A percentile compares a stretch with the other conserved stretches of the same genome.
These are phyloP conservation scores for Spodoptera frugiperda DNA, from an alignment of 1,140 invertebrate genomes.

Conservation along the genomic window DNA sequence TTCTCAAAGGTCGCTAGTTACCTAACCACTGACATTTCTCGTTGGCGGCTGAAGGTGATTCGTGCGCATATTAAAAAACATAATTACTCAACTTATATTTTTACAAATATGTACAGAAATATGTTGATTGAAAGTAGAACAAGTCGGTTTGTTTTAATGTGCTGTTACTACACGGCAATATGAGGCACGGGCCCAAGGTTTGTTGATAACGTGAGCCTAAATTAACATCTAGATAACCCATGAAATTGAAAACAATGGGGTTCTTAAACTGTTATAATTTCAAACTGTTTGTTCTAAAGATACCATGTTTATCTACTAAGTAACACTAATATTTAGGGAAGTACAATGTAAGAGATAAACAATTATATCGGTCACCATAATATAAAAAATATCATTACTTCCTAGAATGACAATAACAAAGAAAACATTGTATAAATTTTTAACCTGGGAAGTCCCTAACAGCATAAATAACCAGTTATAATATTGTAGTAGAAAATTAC, in stretches of 20 bases:
- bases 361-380: too few relatives aligned
- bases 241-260: too few relatives aligned
- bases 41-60: constrained; percentile 16
- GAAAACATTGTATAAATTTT: neutral
- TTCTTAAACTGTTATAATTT: too few relatives aligned
- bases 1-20: constrained; percentile 37
- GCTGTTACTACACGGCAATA: neutral
- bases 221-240: too few relatives aligned
- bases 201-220: too few relatives aligned
- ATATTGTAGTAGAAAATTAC: neutral
- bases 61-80: constrained; percentile 21
- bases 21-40: constrained; percentile 20
- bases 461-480: constrained; percentile 6
- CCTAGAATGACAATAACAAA: neutral
- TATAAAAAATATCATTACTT: neutral
- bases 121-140: constrained; percentile 18
- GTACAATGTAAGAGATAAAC: too few relatives aligned
- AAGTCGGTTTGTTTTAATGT: constrained; percentile 17
- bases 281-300: too few relatives aligned
- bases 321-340: too few relatives aligned
- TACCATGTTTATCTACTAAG: too few relatives aligned
- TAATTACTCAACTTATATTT: constrained; percentile 30
- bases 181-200: too few relatives aligned
- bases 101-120: constrained; percentile 4
- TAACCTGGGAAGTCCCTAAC: neutral